Percentiles rank a stretch among this genome's conserved stretches.
These are phyloP conservation scores for Hylia prasina DNA, from an alignment of 2,113 vertebrate genomes.

Conservation along the genomic window DNA sequence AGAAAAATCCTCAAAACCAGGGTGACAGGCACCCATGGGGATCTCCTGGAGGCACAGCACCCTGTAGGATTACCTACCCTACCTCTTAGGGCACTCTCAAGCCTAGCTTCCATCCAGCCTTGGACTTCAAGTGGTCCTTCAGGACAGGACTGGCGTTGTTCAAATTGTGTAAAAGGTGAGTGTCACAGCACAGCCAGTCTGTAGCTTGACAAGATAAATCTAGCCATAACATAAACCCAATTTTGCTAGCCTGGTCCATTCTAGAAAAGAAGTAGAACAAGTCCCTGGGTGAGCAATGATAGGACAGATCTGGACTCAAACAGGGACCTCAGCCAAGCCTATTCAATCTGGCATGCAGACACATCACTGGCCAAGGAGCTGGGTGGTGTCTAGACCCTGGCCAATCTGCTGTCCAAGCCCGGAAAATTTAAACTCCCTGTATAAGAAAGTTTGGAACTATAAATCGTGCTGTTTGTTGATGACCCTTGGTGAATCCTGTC, in stretches of 20 bases:
- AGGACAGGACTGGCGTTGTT: neutral
- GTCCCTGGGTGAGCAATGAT: neutral
- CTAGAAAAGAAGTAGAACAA: neutral
- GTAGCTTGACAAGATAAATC: neutral
- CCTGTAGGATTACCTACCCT: neutral
- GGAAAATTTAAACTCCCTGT: neutral
- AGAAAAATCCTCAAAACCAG: no score
- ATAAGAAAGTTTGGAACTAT: neutral
- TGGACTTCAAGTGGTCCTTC: neutral
- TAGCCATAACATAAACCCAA: neutral
- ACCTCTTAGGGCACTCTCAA: neutral
- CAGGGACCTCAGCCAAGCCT: neutral
- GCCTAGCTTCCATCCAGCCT: neutral
- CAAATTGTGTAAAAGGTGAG: neutral
- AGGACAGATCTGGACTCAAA: neutral
- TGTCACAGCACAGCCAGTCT: neutral
- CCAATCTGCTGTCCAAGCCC: neutral
- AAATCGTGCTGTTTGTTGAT: neutral
- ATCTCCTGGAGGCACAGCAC: neutral
- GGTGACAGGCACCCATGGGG: accelerated
- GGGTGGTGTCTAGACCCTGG: neutral
- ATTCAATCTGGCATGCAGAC: neutral
- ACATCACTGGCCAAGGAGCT: neutral
- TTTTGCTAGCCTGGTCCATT: no score
- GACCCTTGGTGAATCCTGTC: neutral